Conservation (phyloP, 1,140 invertebrate genomes). For the Drosophila insularis region DNA sequence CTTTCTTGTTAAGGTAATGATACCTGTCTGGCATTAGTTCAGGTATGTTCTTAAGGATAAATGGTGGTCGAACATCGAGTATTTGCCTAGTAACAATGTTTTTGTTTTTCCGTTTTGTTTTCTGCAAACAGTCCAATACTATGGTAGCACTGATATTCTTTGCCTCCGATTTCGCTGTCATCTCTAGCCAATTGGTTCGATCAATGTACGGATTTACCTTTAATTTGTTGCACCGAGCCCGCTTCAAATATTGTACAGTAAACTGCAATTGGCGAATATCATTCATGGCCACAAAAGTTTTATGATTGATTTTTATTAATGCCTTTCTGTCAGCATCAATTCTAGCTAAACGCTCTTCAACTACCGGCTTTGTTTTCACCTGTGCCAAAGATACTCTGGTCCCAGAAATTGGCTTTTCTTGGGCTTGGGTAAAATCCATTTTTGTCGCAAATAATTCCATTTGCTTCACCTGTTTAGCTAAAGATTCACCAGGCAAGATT, state of each 20-base stretch:
- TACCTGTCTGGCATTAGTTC: slow-evolving; percentile 32
- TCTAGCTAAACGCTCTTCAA: slow-evolving; percentile 18
- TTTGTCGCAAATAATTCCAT: not conserved
- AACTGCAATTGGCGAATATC: slow-evolving; percentile 36
- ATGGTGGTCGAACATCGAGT: slow-evolving; percentile 18
- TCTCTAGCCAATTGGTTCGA: not conserved
- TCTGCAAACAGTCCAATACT: not conserved
- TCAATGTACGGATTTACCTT: slow-evolving; percentile 25
- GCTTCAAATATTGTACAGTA: slow-evolving; percentile 15
- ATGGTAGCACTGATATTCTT: slow-evolving; percentile 26
- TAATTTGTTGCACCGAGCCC: not conserved
- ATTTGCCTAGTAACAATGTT: not conserved
- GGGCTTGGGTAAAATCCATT: not conserved
- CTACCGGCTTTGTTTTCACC: not conserved
- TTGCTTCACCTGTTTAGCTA: not conserved
- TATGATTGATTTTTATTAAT: slow-evolving; percentile 12
- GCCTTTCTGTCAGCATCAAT: slow-evolving; percentile 2
- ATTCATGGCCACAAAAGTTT: slow-evolving; percentile 23
- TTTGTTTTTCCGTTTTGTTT: not conserved
- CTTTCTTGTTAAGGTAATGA: not conserved
- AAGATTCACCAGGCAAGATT: not conserved
- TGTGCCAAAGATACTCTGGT: not conserved
- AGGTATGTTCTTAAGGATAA: slow-evolving; percentile 31
- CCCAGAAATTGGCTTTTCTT: slow-evolving; percentile 8
- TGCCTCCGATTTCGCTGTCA: not conserved